Base-by-base conservation (phyloP, 2,113 vertebrate species). In the Ranitomeya imitator region DNA sequence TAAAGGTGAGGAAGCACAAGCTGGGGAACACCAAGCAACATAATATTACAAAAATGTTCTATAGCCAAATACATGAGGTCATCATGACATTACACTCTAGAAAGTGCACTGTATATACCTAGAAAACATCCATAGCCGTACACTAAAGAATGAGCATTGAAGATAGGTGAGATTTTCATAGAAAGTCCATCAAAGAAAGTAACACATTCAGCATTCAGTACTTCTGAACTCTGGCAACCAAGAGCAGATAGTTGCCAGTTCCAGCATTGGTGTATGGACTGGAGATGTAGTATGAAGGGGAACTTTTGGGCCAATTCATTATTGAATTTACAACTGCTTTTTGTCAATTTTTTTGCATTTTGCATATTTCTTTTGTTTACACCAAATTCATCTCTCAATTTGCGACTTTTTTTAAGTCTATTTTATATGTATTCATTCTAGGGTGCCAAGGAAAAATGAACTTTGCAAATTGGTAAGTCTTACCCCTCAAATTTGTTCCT, bases 21-120 rank as follows among this genome's bases (percentile, higher is more conserved):
- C 15, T 6, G 26, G 1, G 69, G 23, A 79, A 23, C 26, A 37
- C 55, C 37, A 81, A 55, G 19, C 52, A 37, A 19, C 55, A 61
- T 81, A 81, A 61, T 59, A 15, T 80, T 60, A 26, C 54, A 59
- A 60, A 80, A 80, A 80, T 80, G 12, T 71, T 71, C 26, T 12
- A 16, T 76, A 11, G 73, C 18, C 15, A 52, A 76, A 76, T 26
- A 76, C 73, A 52, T 74, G 37, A 74, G 37, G 37, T 45, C 16
- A 12, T 14, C 26, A 7, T 1, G 69, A 37, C 4, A 45, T 74
- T 31, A 45, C 31, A 74, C 71, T 31, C 16, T 73, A 11, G 61
- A 65, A 21, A 65, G 15, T n/a, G 0, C 21, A 21, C 10, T 65
- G 19, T 8, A 65, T 12, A 3, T 26, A 69, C 65, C 65, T 11